Evolutionary conservation across 2,888 invertebrate genomes (phyloP).

Genomic region (Diloba caeruleocephala): DNA sequence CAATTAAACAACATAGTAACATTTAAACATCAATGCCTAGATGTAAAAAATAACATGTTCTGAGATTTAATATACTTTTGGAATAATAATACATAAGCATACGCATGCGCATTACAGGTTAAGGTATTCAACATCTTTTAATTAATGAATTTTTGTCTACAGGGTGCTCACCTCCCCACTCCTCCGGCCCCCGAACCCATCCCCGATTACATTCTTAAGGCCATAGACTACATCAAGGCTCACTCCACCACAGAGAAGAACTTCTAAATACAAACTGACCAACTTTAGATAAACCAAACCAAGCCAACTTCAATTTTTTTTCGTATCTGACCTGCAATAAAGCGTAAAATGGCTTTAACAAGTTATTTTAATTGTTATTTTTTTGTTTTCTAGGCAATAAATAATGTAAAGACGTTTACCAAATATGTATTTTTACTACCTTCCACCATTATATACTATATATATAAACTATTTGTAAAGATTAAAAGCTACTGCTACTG

Average conservation of each 20-base stretch:
- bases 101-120: too few species aligned
- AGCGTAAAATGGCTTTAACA: slow-evolving; percentile 57
- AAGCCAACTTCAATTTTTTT: slow-evolving; percentile 21
- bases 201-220: slow-evolving; percentile 80
- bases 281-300: slow-evolving; percentile 37
- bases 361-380: slow-evolving; percentile 48
- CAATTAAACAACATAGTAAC: too few species aligned
- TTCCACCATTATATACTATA: background rate
- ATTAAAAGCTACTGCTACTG: too few species aligned
- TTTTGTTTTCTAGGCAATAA: slow-evolving; percentile 57
- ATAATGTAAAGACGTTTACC: slow-evolving; percentile 54
- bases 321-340: slow-evolving; percentile 16
- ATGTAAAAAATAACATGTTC: too few species aligned
- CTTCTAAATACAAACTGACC: slow-evolving; percentile 27
- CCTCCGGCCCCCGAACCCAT: slow-evolving; percentile 76
- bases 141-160: slow-evolving; percentile 39
- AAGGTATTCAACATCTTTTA: too few species aligned
- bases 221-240: slow-evolving; percentile 79
- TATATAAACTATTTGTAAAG: too few species aligned
- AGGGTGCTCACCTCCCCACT: slow-evolving; percentile 73
- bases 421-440: slow-evolving; percentile 25
- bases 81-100: too few species aligned
- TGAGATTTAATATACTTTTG: too few species aligned
- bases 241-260: slow-evolving; percentile 76
- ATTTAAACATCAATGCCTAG: too few species aligned